Evolutionary conservation across 92 coral and sea anemone species (phyloP), one percentile per base, ranked within the genome.

Genomic region (Bergia puertoricense): DNA sequence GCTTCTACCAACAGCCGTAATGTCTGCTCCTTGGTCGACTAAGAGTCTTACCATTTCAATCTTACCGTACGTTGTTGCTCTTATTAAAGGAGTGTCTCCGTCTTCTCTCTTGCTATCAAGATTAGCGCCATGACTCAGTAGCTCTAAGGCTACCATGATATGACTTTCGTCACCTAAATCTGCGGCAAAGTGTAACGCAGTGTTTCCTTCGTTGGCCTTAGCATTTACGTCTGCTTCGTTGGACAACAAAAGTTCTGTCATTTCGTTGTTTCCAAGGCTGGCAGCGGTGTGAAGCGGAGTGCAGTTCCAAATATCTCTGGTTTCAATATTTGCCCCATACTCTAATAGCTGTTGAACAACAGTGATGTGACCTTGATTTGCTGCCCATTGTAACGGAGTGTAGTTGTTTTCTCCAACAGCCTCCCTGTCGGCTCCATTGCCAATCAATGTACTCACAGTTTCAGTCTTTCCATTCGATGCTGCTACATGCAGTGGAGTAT

Each of bases 121-220:
- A 8, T 50, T 23, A 48, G 69, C 15, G 22, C 46, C 42, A 46
- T 80, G 71, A 16, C 37, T 7, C 0, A 80, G 84, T 22, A 80
- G n/a, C n/a, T 30, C 71, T 15, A 51, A 68, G 30, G 84, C 84
- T 4, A 15, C 42, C 42, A 48, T 48, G 13, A 39, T 18, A 18
- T 80, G 84, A 54, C 57, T 37, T 80, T 54, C 45, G 11, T 36
- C 43, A 56, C 71, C 84, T 8, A 23, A 4, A 3, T 50, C 54
- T n/a, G 84, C 84, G 43, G 84, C 71, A 16, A 80, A 59, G 15
- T 80, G 71, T 9, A 80, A 39, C 67, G 84, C 84, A 51, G 84
- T 80, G 43, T 23, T 0, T 30, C 84, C 84, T 23, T 80, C 23
- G 68, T 80, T 30, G 0, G 68, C 54, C 43, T 30, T 43, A 40